Evolutionary conservation across 1,140 invertebrate species (phyloP).

Genomic region (Macrosteles quadrilineatus): DNA sequence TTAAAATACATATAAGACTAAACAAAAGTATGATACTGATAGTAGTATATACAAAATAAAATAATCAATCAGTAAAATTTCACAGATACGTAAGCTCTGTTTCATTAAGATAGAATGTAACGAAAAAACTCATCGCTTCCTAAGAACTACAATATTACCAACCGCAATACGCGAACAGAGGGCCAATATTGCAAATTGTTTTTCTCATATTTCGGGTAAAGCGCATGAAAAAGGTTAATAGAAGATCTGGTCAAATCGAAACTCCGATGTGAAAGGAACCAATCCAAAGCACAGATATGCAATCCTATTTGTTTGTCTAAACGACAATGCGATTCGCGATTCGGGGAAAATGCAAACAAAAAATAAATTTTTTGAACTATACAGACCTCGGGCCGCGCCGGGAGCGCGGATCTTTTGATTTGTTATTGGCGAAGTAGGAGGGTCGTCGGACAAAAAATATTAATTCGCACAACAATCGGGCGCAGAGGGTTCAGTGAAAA

Average conservation of each 20-base stretch:
- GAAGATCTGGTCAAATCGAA: not conserved
- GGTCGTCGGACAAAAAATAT: constrained; percentile 16
- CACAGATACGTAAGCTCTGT: too few species aligned
- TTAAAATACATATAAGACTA: too few species aligned
- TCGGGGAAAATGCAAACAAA: constrained; percentile 5
- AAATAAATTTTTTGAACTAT: constrained; percentile 17
- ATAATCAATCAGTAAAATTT: too few species aligned
- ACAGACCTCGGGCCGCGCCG: not conserved
- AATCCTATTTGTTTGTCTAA: constrained; percentile 22
- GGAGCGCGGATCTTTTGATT: constrained; percentile 22
- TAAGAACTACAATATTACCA: too few species aligned
- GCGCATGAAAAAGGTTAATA: too few species aligned
- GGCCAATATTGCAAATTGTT: too few species aligned
- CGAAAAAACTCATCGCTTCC: too few species aligned
- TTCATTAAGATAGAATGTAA: too few species aligned
- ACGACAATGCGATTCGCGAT: not conserved
- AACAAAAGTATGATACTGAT: too few species aligned
- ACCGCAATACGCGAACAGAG: too few species aligned
- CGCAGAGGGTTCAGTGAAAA: constrained; percentile 16
- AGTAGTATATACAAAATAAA: too few species aligned
- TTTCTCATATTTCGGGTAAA: too few species aligned
- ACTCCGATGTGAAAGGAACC: constrained; percentile 7
- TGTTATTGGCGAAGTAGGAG: constrained; percentile 7
- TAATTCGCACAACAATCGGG: constrained; percentile 24
- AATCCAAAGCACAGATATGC: constrained; percentile 20